Evolutionary conservation across 2,113 vertebrate species (phyloP).

Genomic region (Python bivittatus): DNA sequence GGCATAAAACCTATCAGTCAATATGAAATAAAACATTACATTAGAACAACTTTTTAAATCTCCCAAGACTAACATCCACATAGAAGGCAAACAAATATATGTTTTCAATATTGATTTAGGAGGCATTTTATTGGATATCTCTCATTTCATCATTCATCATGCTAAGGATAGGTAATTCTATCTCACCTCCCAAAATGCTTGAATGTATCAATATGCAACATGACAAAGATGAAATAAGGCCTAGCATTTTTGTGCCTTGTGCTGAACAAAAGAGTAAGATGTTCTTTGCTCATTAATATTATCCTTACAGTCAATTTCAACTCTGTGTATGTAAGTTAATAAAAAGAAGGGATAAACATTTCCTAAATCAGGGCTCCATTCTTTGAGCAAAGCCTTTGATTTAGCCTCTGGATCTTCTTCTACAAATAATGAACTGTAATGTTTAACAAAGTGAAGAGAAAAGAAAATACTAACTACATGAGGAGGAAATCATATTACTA

Average conservation of each 20-base stretch:
- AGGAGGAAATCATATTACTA: background rate
- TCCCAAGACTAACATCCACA: background rate
- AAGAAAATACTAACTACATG: background rate
- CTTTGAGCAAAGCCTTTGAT: background rate
- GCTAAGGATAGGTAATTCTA: background rate
- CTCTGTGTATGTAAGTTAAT: background rate
- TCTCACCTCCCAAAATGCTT: background rate
- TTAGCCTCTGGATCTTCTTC: background rate
- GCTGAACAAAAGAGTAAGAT: background rate
- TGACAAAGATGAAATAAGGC: background rate
- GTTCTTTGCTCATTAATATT: background rate
- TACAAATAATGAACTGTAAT: background rate
- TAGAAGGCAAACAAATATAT: background rate
- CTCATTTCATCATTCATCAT: background rate
- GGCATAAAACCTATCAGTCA: background rate
- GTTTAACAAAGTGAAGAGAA: background rate
- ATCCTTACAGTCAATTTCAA: background rate
- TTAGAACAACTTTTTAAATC: background rate
- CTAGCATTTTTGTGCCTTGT: background rate
- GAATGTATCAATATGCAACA: background rate
- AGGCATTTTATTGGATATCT: background rate
- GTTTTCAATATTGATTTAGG: background rate
- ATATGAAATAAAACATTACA: background rate
- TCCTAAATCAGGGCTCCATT: background rate
- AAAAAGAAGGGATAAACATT: background rate